These are phyloP conservation scores for Andrena camellia DNA, from an alignment of 2,888 invertebrate species.

Conservation along the genomic window DNA sequence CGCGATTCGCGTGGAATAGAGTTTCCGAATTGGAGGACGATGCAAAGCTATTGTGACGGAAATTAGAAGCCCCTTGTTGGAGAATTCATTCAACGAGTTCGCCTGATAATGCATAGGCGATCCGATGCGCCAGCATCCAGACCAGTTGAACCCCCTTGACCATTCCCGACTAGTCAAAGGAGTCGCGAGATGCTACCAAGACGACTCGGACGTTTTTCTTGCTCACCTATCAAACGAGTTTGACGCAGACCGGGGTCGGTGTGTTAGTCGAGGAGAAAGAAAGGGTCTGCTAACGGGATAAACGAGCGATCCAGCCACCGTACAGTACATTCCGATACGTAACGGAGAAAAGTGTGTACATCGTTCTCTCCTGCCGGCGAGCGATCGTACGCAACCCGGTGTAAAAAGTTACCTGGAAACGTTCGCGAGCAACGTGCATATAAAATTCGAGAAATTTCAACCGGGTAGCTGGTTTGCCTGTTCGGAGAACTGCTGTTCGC, in stretches of 20 bases:
- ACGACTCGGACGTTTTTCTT: constrained; percentile 78
- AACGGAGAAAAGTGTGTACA: constrained; percentile 68
- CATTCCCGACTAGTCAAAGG: constrained; percentile 70
- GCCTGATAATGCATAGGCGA: neutral
- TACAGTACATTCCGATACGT: constrained; percentile 73
- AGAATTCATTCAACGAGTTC: constrained; percentile 17
- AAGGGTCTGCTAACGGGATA: constrained; percentile 72
- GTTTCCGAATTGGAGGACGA: neutral
- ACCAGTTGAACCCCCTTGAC: constrained; percentile 64
- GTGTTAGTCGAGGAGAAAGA: constrained; percentile 67
- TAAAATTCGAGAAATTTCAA: constrained; percentile 65
- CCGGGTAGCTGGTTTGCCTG: constrained; percentile 21
- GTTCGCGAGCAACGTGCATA: constrained; percentile 56
- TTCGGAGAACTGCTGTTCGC: constrained; percentile 52
- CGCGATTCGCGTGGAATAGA: constrained; percentile 2
- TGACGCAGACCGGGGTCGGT: constrained; percentile 47
- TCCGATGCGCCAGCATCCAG: constrained; percentile 24
- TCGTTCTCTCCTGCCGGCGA: constrained; percentile 37
- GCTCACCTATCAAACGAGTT: constrained; percentile 73
- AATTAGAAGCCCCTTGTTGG: neutral
- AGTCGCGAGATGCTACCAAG: constrained; percentile 63
- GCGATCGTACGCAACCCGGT: constrained; percentile 46
- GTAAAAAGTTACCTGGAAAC: constrained; percentile 69
- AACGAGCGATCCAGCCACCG: constrained; percentile 67
- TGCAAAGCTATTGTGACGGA: neutral